These are phyloP conservation scores for Drosophila dives DNA, from an alignment of 2,888 invertebrate genomes.

Conservation along the genomic window DNA sequence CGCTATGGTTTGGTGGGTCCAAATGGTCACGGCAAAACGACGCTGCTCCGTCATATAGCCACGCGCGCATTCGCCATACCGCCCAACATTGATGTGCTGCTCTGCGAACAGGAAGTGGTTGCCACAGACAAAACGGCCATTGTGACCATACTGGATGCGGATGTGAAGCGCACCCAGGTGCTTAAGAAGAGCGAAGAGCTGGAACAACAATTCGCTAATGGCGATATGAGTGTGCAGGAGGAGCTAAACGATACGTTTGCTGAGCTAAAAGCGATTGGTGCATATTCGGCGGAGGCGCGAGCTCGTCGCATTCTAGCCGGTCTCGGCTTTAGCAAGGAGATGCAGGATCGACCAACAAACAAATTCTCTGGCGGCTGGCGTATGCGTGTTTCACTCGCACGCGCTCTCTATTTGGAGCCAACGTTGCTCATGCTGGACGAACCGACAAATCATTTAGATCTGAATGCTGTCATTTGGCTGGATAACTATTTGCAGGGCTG, in stretches of 20 bases:
- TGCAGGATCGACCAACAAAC: slow-evolving; percentile 96
- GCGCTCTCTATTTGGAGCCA: slow-evolving; percentile 98
- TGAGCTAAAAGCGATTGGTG: slow-evolving; percentile 97
- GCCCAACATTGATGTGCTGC: slow-evolving; percentile 96
- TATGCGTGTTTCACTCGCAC: slow-evolving; percentile 98
- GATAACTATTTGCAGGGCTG: slow-evolving; percentile 99
- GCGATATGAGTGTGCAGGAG: slow-evolving; percentile 90
- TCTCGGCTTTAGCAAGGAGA: slow-evolving; percentile 95
- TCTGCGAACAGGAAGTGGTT: slow-evolving; percentile 99
- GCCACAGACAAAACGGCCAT: slow-evolving; percentile 97
- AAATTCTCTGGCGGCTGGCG: slow-evolving; percentile 98
- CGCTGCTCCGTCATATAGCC: slow-evolving; percentile 96
- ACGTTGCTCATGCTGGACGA: slow-evolving; percentile 98
- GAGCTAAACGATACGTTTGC: slow-evolving; percentile 96
- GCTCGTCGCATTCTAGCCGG: slow-evolving; percentile 98
- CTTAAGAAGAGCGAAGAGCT: slow-evolving; percentile 93
- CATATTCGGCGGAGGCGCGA: slow-evolving; percentile 98
- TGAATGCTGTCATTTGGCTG: slow-evolving; percentile 99
- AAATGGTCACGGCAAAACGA: slow-evolving; percentile 99
- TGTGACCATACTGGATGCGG: slow-evolving; percentile 96
- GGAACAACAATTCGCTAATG: slow-evolving; percentile 90
- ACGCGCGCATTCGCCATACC: slow-evolving; percentile 96
- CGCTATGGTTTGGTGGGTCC: slow-evolving; percentile 99
- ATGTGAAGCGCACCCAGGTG: slow-evolving; percentile 93
- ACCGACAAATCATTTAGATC: slow-evolving; percentile 99